A percentile compares a stretch with the other conserved stretches of the same genome.
Evolutionary conservation across 2,113 vertebrate genomes (phyloP).

Genomic region (Excalfactoria chinensis): DNA sequence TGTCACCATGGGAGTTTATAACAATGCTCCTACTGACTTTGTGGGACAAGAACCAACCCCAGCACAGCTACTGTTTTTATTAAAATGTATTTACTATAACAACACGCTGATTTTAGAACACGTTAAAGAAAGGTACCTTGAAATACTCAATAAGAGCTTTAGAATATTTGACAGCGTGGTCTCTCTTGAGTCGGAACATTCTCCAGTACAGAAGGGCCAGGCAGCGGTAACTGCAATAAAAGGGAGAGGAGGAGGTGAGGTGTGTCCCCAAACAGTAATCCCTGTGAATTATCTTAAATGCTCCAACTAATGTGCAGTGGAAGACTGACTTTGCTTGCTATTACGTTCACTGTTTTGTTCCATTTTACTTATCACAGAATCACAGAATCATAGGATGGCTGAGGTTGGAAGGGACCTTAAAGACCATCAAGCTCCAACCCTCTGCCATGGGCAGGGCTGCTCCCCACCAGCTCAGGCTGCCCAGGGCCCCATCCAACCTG

Average conservation of each 20-base stretch:
- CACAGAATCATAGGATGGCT: no score
- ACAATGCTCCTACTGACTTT: not conserved
- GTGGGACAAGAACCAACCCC: not conserved
- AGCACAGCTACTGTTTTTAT: not conserved
- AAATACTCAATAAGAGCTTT: slow-evolving; percentile 97
- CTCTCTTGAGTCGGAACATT: slow-evolving; percentile 98
- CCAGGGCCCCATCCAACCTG: no score
- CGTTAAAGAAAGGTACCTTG: slow-evolving; percentile 82
- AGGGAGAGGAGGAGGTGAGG: slow-evolving; percentile 17
- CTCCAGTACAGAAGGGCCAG: slow-evolving; percentile 97
- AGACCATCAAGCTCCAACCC: no score
- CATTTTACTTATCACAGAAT: not conserved
- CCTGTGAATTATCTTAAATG: not conserved
- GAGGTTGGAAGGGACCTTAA: no score
- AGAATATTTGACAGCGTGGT: slow-evolving; percentile 95
- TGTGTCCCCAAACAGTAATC: not conserved
- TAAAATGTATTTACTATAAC: not conserved
- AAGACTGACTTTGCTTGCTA: not conserved
- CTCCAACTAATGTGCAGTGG: not conserved
- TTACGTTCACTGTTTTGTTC: not conserved
- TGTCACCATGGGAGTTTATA: not conserved
- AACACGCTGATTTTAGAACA: not conserved
- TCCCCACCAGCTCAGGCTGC: no score
- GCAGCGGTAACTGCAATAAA: slow-evolving; percentile 88
- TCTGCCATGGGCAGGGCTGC: no score